Base-by-base conservation (phyloP, 2,888 invertebrate species). In the Thysanoteuthis rhombus region DNA sequence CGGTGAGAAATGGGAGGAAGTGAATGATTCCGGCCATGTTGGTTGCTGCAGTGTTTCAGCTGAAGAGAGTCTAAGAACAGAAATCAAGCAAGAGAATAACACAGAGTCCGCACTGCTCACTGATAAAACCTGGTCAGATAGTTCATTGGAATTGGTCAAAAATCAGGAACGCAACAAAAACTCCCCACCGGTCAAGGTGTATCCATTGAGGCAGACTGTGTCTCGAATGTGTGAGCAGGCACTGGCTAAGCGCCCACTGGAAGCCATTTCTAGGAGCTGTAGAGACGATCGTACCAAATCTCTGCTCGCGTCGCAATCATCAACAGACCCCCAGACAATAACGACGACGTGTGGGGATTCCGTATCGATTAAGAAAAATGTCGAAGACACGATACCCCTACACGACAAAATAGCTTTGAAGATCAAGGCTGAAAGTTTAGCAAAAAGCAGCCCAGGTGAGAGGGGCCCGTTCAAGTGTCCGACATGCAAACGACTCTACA, bases 391-490 rank as follows among this genome's bases (percentile, higher is more conserved):
- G n/a, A 94, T 96, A 19, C 96, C 96, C 36, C 95, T 96, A 16
- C 95, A 96, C 93, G 96, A 96, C 75, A 95, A 96, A 92, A 95
- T 96, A 97, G 98, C 94, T 97, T 98, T 39, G 98, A 97, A 96
- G 93, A 97, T 97, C 93, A 97, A 97, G 94, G 96, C 96, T 47
- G 96, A 97, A 94, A 97, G 97, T 94, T 94, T 97, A 92, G 97
- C 97, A 5, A 96, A 96, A 58, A 96, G 97, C 94, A 95, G 95
- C 93, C 95, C 96, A 8, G 96, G 95, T 39, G 96, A 96, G n/a
- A 95, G 95, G 92, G 97, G 97, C 8, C 98, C 98, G 19, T 98
- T 99, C 0, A 98, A 98, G 95, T 99, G 99, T 97, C 98, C 98
- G 95, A 98, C 98, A 94, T 99, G 99, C 96, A 98, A 98, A 95